Evolutionary conservation across 2,888 invertebrate genomes (phyloP), one percentile per base, ranked within the genome.

Genomic region (Germaria angustata): DNA sequence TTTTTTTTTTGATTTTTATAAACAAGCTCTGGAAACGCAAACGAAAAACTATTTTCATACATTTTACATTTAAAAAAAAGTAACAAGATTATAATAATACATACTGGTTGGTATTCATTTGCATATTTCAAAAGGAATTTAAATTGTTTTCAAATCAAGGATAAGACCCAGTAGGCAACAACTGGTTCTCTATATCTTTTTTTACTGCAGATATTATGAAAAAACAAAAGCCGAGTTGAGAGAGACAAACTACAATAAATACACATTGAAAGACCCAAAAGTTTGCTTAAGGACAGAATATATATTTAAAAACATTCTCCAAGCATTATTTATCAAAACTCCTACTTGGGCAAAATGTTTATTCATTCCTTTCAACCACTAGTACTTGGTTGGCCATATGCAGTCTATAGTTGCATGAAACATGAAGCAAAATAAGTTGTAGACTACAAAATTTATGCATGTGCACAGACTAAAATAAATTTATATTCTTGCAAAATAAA

Each of bases 41-140:
- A 39, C 13, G 13, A 39, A 4, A 39, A n/a, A 13, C 11, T 0
- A n/a, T 39, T 13, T 39, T 39, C 13, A 39, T 39, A 13, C 13
- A 13, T 11, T n/a, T 13, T 4, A 2, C 4, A 39, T 13, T 39
- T 0, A 2, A 17, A 28, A 13, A 36, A 44, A 36, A 15, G 11
- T 15, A 24, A 39, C 11, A 55, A 61, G 3, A 44, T 53, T 68
- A 5, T 63, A 63, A 80, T 63, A 28, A 5, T 28, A 28, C 28
- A 28, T 28, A 28, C 6, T 28, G 4, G 6, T 28, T 28, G 4
- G 6, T 28, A 49, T 55, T 80, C 41, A 41, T 80, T 63, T 80
- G 51, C 59, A 71, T 69, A 76, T 71, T 76, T 51, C 59, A 59
- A 57, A 22, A 59, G 32, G 57, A 80, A 59, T 71, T 80, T 39